Evolutionary conservation across 2,888 invertebrate genomes (phyloP).

Genomic region (Antheraea yamamai): DNA sequence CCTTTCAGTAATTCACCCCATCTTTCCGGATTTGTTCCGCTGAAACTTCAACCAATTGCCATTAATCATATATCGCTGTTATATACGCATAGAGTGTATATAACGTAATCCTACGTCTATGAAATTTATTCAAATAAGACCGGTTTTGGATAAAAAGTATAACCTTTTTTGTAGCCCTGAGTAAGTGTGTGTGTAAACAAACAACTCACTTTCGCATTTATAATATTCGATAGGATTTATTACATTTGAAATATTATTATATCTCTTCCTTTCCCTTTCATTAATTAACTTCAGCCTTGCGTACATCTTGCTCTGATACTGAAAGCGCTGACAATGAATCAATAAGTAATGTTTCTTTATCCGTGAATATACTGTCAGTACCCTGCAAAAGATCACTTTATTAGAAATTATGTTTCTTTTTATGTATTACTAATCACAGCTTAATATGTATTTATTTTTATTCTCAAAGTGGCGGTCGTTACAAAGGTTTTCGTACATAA

Average conservation of each 20-base stretch:
- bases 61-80: constrained; percentile 70
- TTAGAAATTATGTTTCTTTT: neutral
- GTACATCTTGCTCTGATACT: neutral
- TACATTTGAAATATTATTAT: too few species aligned
- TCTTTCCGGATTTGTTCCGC: constrained; percentile 48
- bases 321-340: neutral
- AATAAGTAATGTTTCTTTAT: neutral
- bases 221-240: too few species aligned
- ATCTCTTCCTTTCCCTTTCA: too few species aligned
- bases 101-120: constrained; percentile 31
- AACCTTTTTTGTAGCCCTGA: too few species aligned
- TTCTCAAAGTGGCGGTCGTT: constrained; percentile 40
- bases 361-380: neutral
- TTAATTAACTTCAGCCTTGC: neutral
- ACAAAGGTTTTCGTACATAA: constrained; percentile 44
- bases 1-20: constrained; percentile 44
- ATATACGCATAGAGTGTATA: constrained; percentile 46
- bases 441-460: constrained; percentile 36
- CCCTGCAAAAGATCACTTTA: neutral
- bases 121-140: neutral
- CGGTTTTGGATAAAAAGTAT: too few species aligned
- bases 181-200: too few species aligned
- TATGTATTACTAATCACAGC: constrained; percentile 33
- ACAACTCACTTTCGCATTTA: too few species aligned
- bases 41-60: constrained; percentile 52